Evolutionary conservation across 2,888 invertebrate genomes (phyloP).

Genomic region (Pyrocoelia pectoralis): DNA sequence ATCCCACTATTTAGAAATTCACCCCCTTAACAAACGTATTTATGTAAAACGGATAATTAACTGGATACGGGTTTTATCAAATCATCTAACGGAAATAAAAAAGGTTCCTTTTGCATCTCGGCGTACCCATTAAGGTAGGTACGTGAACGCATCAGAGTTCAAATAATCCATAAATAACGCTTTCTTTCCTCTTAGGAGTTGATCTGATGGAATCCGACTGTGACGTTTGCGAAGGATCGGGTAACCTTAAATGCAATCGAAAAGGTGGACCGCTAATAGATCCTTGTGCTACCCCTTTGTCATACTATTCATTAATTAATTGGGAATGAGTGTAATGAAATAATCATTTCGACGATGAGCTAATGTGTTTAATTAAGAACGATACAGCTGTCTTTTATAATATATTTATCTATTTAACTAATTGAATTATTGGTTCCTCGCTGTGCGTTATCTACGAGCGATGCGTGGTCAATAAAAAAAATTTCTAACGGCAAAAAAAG

Average conservation of each 20-base stretch:
- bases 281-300: too few species aligned
- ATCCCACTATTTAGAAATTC: neutral
- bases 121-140: too few species aligned
- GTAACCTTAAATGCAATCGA: too few species aligned
- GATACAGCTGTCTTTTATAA: slow-evolving; percentile 41
- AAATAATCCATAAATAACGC: too few species aligned
- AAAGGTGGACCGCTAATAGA: too few species aligned
- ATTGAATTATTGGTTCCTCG: slow-evolving; percentile 40
- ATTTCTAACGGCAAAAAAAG: neutral
- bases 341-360: slow-evolving; percentile 39
- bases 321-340: slow-evolving; percentile 39
- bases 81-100: neutral
- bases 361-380: slow-evolving; percentile 39
- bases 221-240: too few species aligned
- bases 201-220: too few species aligned
- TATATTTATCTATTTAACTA: slow-evolving; percentile 42
- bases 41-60: neutral
- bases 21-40: neutral
- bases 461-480: neutral
- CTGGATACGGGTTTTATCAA: neutral
- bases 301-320: neutral
- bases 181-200: too few species aligned
- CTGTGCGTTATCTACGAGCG: slow-evolving; percentile 20
- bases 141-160: too few species aligned
- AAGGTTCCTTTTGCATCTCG: too few species aligned